Base-by-base conservation (phyloP, 1,140 invertebrate species). In the Stegodyphus mimosarum region DNA sequence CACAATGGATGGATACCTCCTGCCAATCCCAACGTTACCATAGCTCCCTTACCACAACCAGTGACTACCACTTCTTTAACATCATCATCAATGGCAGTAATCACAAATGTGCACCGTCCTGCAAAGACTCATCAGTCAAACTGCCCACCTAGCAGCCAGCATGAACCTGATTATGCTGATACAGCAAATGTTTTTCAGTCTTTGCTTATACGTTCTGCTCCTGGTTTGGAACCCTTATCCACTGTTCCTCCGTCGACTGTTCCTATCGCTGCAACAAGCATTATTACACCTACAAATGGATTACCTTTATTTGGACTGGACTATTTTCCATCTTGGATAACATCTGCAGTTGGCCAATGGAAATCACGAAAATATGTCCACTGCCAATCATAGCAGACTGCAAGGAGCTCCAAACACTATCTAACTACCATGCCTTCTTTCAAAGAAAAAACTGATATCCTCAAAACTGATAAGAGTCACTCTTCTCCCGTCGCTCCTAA, bases 1-100 rank as follows among this genome's bases (percentile, higher is more conserved):
- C 74, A 77, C 49, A 78, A 77, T 49, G 75, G 74, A 10, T 86
- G 83, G 83, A 77, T 86, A 63, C 83, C 83, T 15, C 74, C 75
- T 50, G 83, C 83, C 52, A 77, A 86, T 64, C 83, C 83, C 11
- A 86, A 86, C 49, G 83, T 86, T 5, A 86, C 83, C n/a, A 64
- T 86, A 6, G 81, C 81, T n/a, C 83, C 83, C 13, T 55, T 71
- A 33, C 83, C 83, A 15, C 74, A 49, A 13, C 53, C 66, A 5
- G n/a, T 53, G 6, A 51, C 75, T 60, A 64, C 83, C 13, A 18
- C 53, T 5, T 50, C 75, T 6, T 33, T 66, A 6, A 50, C 70
- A 72, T 2, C 13, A 9, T 51, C 73, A 18, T 69, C 81, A 10
- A 60, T 72, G 7, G 15, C 72, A 7, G 51, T 55, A 15, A 70